Evolutionary conservation across 2,113 vertebrate species (phyloP).

Genomic region (Peucedramus taeniatus): DNA sequence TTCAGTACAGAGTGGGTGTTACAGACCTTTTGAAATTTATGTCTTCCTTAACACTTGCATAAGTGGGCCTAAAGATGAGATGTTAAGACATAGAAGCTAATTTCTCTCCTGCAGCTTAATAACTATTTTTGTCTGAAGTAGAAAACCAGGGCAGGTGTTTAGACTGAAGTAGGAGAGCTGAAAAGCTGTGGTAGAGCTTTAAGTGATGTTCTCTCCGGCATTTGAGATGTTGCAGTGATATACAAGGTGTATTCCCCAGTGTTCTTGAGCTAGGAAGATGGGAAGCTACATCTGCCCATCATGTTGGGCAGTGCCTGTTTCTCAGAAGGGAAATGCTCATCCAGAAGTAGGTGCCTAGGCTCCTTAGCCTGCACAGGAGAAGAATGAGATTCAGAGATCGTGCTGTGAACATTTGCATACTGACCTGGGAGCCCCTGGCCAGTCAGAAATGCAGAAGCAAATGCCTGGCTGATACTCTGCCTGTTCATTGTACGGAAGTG

Average conservation of each 20-base stretch:
- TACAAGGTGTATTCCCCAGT: rapidly evolving
- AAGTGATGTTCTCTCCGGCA: background rate
- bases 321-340: background rate
- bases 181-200: background rate
- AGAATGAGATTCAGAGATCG: background rate
- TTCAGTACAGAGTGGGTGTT: background rate
- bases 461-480: background rate
- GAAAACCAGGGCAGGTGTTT: background rate
- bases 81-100: background rate
- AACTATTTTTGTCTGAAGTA: background rate
- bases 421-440: background rate
- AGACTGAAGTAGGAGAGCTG: background rate
- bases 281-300: rapidly evolving
- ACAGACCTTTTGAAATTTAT: background rate
- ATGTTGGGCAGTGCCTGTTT: background rate
- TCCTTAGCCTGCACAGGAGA: background rate
- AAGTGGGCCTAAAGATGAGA: background rate
- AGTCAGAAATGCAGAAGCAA: background rate
- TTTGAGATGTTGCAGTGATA: background rate
- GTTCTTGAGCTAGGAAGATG: background rate
- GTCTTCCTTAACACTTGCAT: background rate
- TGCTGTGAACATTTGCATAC: background rate
- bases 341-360: background rate
- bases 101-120: background rate
- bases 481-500: background rate